Evolutionary conservation across 2,797 vertebrate species (phyloP).

Genomic region (Myotis findleyi): DNA sequence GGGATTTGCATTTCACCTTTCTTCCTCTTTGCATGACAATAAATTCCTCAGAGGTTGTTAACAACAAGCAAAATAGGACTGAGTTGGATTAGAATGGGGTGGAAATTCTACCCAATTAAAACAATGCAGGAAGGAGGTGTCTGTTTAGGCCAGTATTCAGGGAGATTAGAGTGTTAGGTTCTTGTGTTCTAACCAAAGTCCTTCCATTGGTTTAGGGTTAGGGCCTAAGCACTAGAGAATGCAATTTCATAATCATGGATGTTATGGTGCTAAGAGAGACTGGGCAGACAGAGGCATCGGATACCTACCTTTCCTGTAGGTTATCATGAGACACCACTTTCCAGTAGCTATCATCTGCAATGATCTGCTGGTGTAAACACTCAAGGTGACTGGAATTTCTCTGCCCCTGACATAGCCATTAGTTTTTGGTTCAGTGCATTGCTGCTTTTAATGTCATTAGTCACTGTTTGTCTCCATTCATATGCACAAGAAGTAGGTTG

Average conservation of each 20-base stretch:
- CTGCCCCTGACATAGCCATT: constrained; percentile 4
- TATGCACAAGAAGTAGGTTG: constrained; percentile 74
- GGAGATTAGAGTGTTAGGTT: not conserved
- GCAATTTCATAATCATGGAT: not conserved
- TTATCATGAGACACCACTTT: not conserved
- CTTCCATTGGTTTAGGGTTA: not conserved
- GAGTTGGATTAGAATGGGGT: not conserved
- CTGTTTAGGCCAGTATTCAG: too few relatives aligned
- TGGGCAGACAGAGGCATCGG: not conserved
- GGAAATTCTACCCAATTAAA: not conserved
- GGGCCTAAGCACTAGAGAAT: not conserved
- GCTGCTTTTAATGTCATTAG: constrained; percentile 67
- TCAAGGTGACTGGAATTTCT: not conserved
- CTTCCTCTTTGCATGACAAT: not conserved
- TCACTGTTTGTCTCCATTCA: constrained; percentile 57
- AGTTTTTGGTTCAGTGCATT: constrained; percentile 52
- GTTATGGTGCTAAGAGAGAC: not conserved
- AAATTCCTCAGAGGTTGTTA: not conserved
- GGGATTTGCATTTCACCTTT: not conserved
- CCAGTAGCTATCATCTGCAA: not conserved
- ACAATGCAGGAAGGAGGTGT: not conserved
- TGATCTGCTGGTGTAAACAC: not conserved
- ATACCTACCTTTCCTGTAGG: not conserved
- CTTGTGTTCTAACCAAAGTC: not conserved
- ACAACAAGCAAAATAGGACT: not conserved